Evolutionary conservation across 2,797 vertebrate species (phyloP).

Genomic region (Naso thynnoides): DNA sequence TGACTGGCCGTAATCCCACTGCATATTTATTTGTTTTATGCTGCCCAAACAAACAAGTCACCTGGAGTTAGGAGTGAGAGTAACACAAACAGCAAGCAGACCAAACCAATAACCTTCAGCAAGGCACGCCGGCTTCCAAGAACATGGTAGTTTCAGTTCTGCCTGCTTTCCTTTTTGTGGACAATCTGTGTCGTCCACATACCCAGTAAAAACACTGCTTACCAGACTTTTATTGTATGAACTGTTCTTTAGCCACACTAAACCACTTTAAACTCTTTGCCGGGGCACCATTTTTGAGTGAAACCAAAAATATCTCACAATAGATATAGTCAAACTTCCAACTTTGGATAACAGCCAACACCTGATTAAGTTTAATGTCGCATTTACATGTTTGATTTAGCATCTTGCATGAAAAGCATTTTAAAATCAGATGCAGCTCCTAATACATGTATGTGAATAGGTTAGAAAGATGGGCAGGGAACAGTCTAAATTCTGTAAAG

Average conservation of each 20-base stretch:
- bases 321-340: background rate
- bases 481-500: background rate
- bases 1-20: constrained; percentile 20
- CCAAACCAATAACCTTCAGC: background rate
- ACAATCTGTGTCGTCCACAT: constrained; percentile 2
- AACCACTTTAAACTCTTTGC: background rate
- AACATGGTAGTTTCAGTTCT: background rate
- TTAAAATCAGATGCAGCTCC: background rate
- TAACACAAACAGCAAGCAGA: constrained; percentile 7
- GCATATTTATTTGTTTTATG: constrained; percentile 22
- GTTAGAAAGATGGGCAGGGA: too few species aligned
- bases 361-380: too few species aligned
- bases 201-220: background rate
- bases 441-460: too few species aligned
- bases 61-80: constrained; percentile 37
- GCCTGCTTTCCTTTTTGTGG: background rate
- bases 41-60: constrained; percentile 56
- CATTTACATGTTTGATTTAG: background rate
- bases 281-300: background rate
- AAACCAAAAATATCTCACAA: background rate
- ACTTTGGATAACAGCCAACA: background rate
- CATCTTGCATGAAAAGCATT: constrained; percentile 1
- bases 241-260: background rate
- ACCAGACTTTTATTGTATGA: background rate
- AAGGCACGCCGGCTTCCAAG: background rate